Evolutionary conservation across 1,140 invertebrate genomes (phyloP).

Genomic region (Ganaspis sp.): DNA sequence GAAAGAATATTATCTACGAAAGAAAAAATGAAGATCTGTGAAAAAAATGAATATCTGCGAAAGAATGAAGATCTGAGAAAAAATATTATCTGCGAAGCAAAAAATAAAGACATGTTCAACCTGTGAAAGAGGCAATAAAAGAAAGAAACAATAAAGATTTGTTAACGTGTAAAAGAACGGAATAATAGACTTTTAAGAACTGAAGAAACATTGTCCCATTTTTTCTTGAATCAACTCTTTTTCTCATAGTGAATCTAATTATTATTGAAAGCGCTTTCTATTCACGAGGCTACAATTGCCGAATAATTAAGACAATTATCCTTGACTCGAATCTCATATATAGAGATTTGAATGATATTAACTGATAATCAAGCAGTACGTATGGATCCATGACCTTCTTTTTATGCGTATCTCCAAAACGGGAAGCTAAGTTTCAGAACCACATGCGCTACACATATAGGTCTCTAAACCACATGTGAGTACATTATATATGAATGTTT

Average conservation of each 20-base stretch:
- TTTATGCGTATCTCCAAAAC: constrained; percentile 42
- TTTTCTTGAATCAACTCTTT: not conserved
- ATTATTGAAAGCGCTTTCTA: not conserved
- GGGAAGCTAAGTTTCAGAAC: constrained; percentile 24
- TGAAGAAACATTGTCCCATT: not conserved
- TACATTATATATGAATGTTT: not conserved
- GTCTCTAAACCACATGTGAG: not conserved
- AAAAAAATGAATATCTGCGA: no score
- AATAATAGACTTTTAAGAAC: not conserved
- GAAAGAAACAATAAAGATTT: not conserved
- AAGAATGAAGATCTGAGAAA: no score
- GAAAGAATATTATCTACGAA: no score
- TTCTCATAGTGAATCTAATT: not conserved
- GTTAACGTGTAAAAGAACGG: not conserved
- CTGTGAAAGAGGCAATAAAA: no score
- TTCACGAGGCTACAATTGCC: constrained; percentile 9
- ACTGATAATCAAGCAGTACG: not conserved
- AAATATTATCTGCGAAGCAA: no score
- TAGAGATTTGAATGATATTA: constrained; percentile 8
- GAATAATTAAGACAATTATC: constrained; percentile 27
- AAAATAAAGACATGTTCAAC: no score
- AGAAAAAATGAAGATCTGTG: no score
- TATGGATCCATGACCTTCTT: constrained; percentile 46
- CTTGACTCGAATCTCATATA: not conserved
- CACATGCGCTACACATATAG: not conserved